Conservation (phyloP, 2,888 invertebrate genomes). For the Leptinotarsa juncta region DNA sequence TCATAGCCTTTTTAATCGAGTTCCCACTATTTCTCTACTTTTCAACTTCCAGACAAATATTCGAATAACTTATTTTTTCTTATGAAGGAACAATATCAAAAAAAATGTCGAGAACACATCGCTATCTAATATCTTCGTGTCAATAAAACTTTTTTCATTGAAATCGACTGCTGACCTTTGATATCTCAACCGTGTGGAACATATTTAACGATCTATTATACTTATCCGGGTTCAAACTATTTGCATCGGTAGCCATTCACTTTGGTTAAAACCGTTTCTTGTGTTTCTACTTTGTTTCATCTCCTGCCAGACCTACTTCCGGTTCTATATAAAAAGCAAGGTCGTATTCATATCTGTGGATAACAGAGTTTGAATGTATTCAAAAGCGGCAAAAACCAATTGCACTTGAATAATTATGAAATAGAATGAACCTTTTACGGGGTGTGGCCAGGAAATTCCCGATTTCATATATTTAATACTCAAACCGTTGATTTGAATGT, state of each 20-base stretch:
- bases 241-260: conserved; percentile 21
- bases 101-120: background rate
- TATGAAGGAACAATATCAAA: background rate
- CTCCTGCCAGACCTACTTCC: conserved; percentile 15
- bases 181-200: background rate
- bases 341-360: background rate
- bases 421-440: background rate
- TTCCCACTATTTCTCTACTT: too few relatives aligned
- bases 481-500: too few relatives aligned
- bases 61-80: too few relatives aligned
- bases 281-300: conserved; percentile 18
- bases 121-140: background rate
- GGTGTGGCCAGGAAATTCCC: background rate
- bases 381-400: background rate
- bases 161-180: background rate
- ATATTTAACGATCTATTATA: conserved; percentile 8
- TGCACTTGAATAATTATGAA: background rate
- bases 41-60: too few relatives aligned
- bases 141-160: background rate
- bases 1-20: too few relatives aligned
- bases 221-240: conserved; percentile 18
- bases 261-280: background rate
- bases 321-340: conserved; percentile 24
- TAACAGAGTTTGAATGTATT: conserved; percentile 1
- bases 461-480: background rate